Evolutionary conservation across 1,140 invertebrate genomes (phyloP), one percentile per base, ranked within the genome.

Genomic region (Orussus abietinus): DNA sequence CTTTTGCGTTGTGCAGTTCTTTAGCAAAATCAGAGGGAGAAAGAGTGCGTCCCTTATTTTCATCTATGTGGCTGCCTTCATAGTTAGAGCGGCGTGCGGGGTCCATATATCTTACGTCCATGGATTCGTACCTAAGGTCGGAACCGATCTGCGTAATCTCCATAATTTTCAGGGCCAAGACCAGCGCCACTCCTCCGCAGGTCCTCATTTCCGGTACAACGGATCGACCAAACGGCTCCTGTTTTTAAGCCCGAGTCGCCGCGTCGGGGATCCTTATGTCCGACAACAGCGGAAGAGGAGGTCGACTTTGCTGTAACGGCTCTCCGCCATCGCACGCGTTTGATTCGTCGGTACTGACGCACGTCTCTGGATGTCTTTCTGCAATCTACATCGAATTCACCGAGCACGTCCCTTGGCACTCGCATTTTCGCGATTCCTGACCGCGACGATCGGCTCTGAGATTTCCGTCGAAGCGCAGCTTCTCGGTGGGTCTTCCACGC

Each of bases 181-280:
- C 53, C 59, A 29, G 42, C 62, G 10, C 50, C 62, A 32, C 52
- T 64, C 29, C 54, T 58, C 25, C 60, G 64, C 14, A 58, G 65
- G 25, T 68, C 60, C 3, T 68, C 65, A 3, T 66, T 64, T 37
- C 65, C 65, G 22, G 54, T 40, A n/a, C 55, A 60, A 41, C 45
- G 42, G 15, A 42, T 38, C 18, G 48, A 46, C 7, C 35, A 50
- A 45, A 38, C 22, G 13, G 43, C 40, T 14, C 25, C 17, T 13
- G 15, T 38, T 13, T 33, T 41, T 31, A 31, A 44, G 47, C 19
- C 11, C 42, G 17, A 43, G 37, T 26, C 59, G 14, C 57, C 26
- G 19, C 52, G 42, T 25, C 46, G 51, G n/a, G 28, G 43, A 33
- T 49, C 48, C 5, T 42, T 53, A 17, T 47, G 51, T 11, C 50